phyloP scores from a whole-genome alignment of 2,113 vertebrate genomes.

The Tragelaphus buxtoni region DNA sequence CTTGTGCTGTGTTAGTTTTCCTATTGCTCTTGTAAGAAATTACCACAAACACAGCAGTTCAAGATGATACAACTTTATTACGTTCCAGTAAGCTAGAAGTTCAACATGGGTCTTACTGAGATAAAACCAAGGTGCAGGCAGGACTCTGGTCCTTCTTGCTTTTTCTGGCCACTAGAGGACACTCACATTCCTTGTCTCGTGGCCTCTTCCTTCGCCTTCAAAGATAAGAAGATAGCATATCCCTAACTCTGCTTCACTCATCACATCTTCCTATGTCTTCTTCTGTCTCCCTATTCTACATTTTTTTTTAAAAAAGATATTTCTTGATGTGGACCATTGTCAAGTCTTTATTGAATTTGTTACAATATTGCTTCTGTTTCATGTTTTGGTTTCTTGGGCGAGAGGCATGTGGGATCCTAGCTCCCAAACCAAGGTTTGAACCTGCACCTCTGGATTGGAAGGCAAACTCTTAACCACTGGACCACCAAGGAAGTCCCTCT shows the following conservation, averaged over 20 bases:
- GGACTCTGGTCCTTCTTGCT: not conserved
- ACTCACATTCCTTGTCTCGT: not conserved
- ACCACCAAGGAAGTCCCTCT: not conserved
- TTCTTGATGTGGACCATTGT: not conserved
- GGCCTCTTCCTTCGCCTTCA: not conserved
- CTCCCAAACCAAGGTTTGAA: not conserved
- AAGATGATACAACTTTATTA: not conserved
- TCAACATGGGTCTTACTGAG: not conserved
- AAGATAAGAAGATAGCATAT: not conserved
- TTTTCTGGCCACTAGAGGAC: not conserved
- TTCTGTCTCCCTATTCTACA: not conserved
- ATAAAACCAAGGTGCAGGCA: not conserved
- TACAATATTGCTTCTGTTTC: not conserved
- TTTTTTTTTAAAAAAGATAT: not conserved
- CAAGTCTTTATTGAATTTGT: not conserved
- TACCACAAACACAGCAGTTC: not conserved
- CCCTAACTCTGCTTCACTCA: not conserved
- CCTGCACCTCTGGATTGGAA: not conserved
- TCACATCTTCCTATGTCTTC: not conserved
- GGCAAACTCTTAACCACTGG: not conserved
- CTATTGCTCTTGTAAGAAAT: not conserved
- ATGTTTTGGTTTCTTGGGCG: not conserved
- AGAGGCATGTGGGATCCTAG: not conserved
- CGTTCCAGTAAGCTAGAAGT: not conserved
- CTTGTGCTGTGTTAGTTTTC: not conserved